A percentile compares a stretch with the other conserved stretches of the same genome.
Evolutionary conservation across 2,888 invertebrate genomes (phyloP).

Genomic region (Scrobipalpa costella): DNA sequence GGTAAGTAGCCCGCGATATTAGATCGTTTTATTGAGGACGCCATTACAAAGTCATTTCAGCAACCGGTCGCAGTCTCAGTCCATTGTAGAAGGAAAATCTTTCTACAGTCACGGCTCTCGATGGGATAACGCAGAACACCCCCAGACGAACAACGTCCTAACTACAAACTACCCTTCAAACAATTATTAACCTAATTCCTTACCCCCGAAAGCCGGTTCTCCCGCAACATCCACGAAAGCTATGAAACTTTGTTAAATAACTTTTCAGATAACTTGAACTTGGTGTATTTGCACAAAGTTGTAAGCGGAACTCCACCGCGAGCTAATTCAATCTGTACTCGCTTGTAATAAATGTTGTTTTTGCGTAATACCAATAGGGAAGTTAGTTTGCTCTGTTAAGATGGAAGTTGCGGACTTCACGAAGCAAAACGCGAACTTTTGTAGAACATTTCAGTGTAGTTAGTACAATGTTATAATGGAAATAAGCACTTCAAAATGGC

Average conservation of each 20-base stretch:
- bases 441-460: constrained; percentile 82
- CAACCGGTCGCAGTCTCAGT: constrained; percentile 73
- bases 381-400: constrained; percentile 69
- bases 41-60: constrained; percentile 78
- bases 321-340: constrained; percentile 78
- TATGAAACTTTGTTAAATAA: constrained; percentile 82
- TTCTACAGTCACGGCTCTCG: constrained; percentile 81
- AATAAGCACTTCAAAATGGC: constrained; percentile 82
- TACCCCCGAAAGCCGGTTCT: constrained; percentile 65
- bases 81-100: constrained; percentile 80
- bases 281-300: constrained; percentile 77
- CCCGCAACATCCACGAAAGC: constrained; percentile 69
- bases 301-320: constrained; percentile 74
- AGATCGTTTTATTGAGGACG: constrained; percentile 72
- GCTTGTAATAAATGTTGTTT: constrained; percentile 80
- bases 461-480: constrained; percentile 82
- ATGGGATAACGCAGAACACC: constrained; percentile 75
- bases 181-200: constrained; percentile 68
- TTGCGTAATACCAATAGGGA: constrained; percentile 75
- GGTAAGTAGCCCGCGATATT: constrained; percentile 66
- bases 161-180: constrained; percentile 49
- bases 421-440: constrained; percentile 82
- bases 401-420: constrained; percentile 79
- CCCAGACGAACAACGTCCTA: constrained; percentile 58
- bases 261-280: constrained; percentile 82